phyloP scores from a whole-genome alignment of 2,113 vertebrate species.

The Leptobrachium ailaonicum region DNA sequence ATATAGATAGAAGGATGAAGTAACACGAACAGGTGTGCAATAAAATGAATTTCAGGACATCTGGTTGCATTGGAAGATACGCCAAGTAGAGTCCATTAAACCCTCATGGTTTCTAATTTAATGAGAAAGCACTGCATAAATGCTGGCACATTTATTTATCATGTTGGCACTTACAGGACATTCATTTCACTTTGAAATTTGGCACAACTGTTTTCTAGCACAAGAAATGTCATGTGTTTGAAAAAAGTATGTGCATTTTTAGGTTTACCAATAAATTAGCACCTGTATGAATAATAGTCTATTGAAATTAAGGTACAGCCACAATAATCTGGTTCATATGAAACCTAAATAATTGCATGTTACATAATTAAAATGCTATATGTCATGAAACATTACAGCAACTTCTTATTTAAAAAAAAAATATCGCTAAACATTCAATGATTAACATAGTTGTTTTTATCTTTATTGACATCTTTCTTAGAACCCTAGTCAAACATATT shows the following conservation, averaged over 20 bases:
- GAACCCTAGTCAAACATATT: too few relatives aligned
- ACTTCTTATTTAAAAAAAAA: too few relatives aligned
- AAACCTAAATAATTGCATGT: too few relatives aligned
- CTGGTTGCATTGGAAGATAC: slow-evolving; percentile 16
- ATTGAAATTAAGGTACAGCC: too few relatives aligned
- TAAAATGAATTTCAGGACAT: slow-evolving; percentile 34
- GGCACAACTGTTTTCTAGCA: neutral
- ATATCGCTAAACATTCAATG: too few relatives aligned
- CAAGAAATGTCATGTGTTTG: slow-evolving; percentile 1
- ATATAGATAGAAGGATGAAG: neutral
- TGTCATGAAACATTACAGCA: too few relatives aligned
- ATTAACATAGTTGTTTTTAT: too few relatives aligned
- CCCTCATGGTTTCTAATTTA: slow-evolving; percentile 37
- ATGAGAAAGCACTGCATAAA: slow-evolving; percentile 28
- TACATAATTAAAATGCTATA: too few relatives aligned
- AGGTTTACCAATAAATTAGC: neutral
- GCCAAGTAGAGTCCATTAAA: slow-evolving; percentile 40
- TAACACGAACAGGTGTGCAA: slow-evolving; percentile 27
- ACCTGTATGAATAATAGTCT: too few relatives aligned
- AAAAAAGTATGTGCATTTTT: neutral
- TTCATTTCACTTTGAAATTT: slow-evolving; percentile 16
- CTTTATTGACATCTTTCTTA: too few relatives aligned
- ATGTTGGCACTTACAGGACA: slow-evolving; percentile 29
- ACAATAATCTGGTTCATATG: too few relatives aligned
- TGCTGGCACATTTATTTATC: slow-evolving; percentile 37